These are phyloP conservation scores for Synchiropus splendidus DNA, from an alignment of 2,113 vertebrate genomes.

Conservation along the genomic window DNA sequence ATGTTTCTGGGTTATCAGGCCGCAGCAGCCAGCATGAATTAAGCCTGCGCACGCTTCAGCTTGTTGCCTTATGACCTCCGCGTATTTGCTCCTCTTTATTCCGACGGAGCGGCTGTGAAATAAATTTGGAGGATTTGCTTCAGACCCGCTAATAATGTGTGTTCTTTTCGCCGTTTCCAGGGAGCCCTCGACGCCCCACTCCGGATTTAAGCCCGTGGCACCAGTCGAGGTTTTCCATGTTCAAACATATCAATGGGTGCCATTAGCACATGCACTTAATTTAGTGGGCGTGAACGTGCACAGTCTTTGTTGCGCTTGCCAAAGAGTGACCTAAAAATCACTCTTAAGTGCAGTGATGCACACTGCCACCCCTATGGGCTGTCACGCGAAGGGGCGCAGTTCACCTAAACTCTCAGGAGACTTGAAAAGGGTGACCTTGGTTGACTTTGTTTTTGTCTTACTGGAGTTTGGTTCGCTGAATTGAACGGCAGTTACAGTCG, in stretches of 20 bases:
- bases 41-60: constrained; percentile 3
- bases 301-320: constrained; percentile 9
- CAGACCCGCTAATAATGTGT: constrained; percentile 19
- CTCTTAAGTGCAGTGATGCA: constrained; percentile 13
- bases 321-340: constrained; percentile 34
- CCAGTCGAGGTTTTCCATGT: constrained; percentile 7
- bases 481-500: too few species aligned
- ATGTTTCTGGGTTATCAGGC: constrained; percentile 21
- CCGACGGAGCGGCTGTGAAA: not conserved
- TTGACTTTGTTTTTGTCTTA: constrained; percentile 5
- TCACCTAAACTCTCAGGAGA: constrained; percentile 4
- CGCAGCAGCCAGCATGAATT: not conserved
- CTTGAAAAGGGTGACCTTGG: constrained; percentile 34
- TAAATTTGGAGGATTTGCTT: constrained; percentile 6
- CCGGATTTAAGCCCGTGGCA: constrained; percentile 12
- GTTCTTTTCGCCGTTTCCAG: constrained; percentile 4
- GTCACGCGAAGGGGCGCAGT: constrained; percentile 3
- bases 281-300: constrained; percentile 22
- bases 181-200: constrained; percentile 4
- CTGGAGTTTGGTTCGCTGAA: too few species aligned
- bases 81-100: constrained; percentile 11
- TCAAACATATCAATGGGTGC: constrained; percentile 21
- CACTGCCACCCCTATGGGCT: constrained; percentile 12
- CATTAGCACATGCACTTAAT: constrained; percentile 13
- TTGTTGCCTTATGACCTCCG: not conserved